A percentile compares a stretch with the other conserved stretches of the same genome.
Evolutionary conservation across 2,113 vertebrate genomes (phyloP).

Genomic region (human): DNA sequence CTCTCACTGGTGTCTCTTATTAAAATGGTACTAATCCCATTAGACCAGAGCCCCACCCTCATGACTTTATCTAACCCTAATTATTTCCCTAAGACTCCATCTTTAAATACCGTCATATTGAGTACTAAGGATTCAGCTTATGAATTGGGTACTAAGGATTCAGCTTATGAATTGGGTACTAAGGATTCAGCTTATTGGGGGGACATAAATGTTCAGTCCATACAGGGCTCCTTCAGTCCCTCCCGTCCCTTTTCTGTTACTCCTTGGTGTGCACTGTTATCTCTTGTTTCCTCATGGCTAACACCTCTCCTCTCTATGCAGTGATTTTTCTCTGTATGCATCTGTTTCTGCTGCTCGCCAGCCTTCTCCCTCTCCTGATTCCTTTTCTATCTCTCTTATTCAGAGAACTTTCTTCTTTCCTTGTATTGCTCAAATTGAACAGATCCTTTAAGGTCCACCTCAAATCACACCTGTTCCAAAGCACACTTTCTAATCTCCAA

Average conservation of each 20-base stretch:
- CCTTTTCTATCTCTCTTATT: not conserved
- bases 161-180: not conserved
- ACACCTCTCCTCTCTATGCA: rapidly evolving
- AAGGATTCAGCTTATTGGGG: not conserved
- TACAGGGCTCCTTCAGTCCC: rapidly evolving
- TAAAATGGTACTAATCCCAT: not conserved
- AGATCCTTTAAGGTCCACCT: not conserved
- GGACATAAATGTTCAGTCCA: not conserved
- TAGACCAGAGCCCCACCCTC: not conserved
- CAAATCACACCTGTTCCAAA: not conserved
- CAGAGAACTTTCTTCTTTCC: not conserved
- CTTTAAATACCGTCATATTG: not conserved
- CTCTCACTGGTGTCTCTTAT: not conserved
- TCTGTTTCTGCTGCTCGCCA: not conserved
- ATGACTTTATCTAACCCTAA: not conserved
- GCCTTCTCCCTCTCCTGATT: not conserved
- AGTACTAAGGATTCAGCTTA: not conserved
- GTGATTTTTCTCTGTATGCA: not conserved
- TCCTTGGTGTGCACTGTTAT: not conserved
- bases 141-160: not conserved
- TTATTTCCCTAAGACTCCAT: not conserved
- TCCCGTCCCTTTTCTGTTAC: not conserved
- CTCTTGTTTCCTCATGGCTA: not conserved
- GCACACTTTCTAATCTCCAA: not conserved
- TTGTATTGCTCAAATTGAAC: not conserved